Base-by-base conservation (phyloP, 2,113 vertebrate genomes). In the Symphodus melops region DNA sequence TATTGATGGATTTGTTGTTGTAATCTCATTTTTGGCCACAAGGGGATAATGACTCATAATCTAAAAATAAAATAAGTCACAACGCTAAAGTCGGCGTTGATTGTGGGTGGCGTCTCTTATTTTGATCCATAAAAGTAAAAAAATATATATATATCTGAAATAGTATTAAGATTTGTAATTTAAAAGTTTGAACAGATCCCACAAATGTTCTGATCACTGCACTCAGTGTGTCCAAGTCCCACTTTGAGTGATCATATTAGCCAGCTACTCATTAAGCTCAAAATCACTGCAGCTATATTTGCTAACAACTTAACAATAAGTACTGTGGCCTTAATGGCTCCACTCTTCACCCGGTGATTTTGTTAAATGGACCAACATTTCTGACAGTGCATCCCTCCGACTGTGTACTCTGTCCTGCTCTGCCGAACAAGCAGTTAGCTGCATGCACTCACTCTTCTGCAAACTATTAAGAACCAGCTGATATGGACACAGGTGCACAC, bases 241-340 rank as follows among this genome's bases (percentile, higher is more conserved):
- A 53, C 68, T 62, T 48, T 37, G 0, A 28, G 46, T 36, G 42
- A n/a, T 51, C 39, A 69, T 51, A 49, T 69, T 53, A 49, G 28
- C 25, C 46, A 39, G 63, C 54, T 63, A 28, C 28, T 58, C 74
- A 58, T 3, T 57, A 36, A 57, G 60, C 54, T 52, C 53, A 36
- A 33, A 57, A 74, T n/a, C 55, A 28, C 44, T 41, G 73, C 73
- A 60, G 67, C 41, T 42, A 52, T 39, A 66, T 81, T 67, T 53
- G 23, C 64, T 56, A 68, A 75, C 65, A 74, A 61, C 61, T 51
- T 68, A 64, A 75, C 77, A 81, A 72, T 66, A 65, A 81, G 70
- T 2, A 36, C 39, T 51, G 0, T 16, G 33, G 20, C 25, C 46
- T 49, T 72, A 21, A 85, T 51, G 71, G 37, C 28, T 10, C 0